phyloP scores from a whole-genome alignment of 2,888 invertebrate genomes.

The Mythimna loreyi region DNA sequence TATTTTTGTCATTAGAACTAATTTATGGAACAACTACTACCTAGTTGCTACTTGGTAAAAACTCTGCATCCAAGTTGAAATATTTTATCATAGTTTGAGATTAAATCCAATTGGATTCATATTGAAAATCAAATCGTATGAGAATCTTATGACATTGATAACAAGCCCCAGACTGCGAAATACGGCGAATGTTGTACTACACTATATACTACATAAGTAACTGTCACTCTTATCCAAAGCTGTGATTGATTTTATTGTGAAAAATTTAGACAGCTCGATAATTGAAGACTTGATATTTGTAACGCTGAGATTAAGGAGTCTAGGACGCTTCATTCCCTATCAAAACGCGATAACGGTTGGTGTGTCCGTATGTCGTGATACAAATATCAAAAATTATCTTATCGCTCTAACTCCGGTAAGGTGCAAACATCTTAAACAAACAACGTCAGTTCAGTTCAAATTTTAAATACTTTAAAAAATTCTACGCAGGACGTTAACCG shows the following conservation, averaged over 20 bases:
- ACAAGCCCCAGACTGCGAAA: slow-evolving; percentile 28
- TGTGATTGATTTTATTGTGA: slow-evolving; percentile 78
- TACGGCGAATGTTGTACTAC: slow-evolving; percentile 48
- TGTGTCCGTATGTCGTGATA: slow-evolving; percentile 73
- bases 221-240: slow-evolving; percentile 77
- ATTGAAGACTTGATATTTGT: slow-evolving; percentile 76
- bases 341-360: slow-evolving; percentile 75
- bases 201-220: slow-evolving; percentile 42
- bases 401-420: slow-evolving; percentile 76
- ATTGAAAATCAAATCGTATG: slow-evolving; percentile 12
- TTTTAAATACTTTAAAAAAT: slow-evolving; percentile 56
- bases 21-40: not conserved
- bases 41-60: slow-evolving; percentile 2
- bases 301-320: slow-evolving; percentile 75
- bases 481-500: slow-evolving; percentile 68
- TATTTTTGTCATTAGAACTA: slow-evolving; percentile 23
- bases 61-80: not conserved
- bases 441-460: slow-evolving; percentile 64
- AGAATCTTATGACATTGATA: slow-evolving; percentile 19
- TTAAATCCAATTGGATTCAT: slow-evolving; percentile 4
- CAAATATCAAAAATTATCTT: slow-evolving; percentile 85
- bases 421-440: slow-evolving; percentile 83
- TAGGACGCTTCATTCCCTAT: slow-evolving; percentile 75
- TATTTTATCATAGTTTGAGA: slow-evolving; percentile 9
- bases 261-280: slow-evolving; percentile 69